A percentile compares a stretch with the other conserved stretches of the same genome.
Conservation (phyloP, 2,797 vertebrate species). For the Acanthornis magna region DNA sequence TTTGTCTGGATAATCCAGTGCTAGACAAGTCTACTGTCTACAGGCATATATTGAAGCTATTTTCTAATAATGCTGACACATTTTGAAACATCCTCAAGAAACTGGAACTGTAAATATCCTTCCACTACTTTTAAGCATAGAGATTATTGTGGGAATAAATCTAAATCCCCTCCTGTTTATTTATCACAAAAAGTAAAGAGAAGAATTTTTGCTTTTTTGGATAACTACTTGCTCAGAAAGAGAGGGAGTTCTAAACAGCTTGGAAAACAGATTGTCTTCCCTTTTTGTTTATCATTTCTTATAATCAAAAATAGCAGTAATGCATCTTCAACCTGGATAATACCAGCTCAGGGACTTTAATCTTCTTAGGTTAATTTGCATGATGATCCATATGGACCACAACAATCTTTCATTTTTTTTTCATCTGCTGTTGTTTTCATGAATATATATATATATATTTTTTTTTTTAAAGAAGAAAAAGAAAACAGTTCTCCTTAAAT, state of each 20-base stretch:
- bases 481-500: background rate
- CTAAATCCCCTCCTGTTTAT: background rate
- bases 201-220: background rate
- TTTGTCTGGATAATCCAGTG: background rate
- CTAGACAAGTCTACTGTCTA: background rate
- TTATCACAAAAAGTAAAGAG: background rate
- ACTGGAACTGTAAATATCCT: background rate
- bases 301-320: slow-evolving; percentile 22
- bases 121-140: background rate
- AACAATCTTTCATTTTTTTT: background rate
- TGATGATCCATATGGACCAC: background rate
- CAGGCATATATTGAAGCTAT: background rate
- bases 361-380: slow-evolving; percentile 54
- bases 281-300: slow-evolving; percentile 35
- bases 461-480: background rate
- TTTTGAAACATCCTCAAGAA: background rate
- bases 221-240: background rate
- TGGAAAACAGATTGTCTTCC: slow-evolving; percentile 43
- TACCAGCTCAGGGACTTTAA: slow-evolving; percentile 11
- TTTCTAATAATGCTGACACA: background rate
- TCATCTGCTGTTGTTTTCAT: background rate
- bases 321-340: slow-evolving; percentile 18
- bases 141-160: background rate
- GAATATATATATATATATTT: background rate
- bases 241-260: background rate